Conservation (phyloP, 1,140 invertebrate genomes). For the Tetranychus cinnabarinus region DNA sequence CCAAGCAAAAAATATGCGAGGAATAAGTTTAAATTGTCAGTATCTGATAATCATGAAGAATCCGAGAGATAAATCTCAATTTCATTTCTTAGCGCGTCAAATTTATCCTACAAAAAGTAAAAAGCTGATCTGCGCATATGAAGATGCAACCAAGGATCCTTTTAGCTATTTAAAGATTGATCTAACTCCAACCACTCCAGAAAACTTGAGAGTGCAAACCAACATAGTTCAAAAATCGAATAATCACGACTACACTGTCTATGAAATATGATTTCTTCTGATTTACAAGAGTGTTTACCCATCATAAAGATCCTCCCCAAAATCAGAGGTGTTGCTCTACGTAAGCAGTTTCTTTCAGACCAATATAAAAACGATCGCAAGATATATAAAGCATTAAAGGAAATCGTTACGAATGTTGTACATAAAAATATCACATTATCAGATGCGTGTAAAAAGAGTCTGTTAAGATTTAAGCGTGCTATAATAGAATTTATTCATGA, state of each 20-base stretch:
- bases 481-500: background rate
- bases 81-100: constrained; percentile 18
- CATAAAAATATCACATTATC: background rate
- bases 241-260: background rate
- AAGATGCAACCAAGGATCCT: constrained; percentile 1
- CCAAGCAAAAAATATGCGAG: constrained; percentile 3
- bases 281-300: background rate
- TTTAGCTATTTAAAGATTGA: constrained; percentile 4
- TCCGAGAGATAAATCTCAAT: constrained; percentile 20
- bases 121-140: constrained; percentile 18
- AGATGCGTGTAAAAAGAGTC: background rate
- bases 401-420: background rate
- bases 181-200: background rate
- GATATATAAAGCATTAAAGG: background rate
- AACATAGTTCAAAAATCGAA: background rate
- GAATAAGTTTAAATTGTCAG: constrained; percentile 1
- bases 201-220: background rate
- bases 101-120: constrained; percentile 12
- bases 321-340: background rate
- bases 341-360: background rate
- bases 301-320: background rate
- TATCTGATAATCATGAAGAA: constrained; percentile 19
- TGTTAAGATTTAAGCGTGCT: background rate
- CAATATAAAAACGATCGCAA: background rate
- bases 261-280: background rate